Evolutionary conservation across 2,113 vertebrate genomes (phyloP).

Genomic region (Sisor rabdophorus): DNA sequence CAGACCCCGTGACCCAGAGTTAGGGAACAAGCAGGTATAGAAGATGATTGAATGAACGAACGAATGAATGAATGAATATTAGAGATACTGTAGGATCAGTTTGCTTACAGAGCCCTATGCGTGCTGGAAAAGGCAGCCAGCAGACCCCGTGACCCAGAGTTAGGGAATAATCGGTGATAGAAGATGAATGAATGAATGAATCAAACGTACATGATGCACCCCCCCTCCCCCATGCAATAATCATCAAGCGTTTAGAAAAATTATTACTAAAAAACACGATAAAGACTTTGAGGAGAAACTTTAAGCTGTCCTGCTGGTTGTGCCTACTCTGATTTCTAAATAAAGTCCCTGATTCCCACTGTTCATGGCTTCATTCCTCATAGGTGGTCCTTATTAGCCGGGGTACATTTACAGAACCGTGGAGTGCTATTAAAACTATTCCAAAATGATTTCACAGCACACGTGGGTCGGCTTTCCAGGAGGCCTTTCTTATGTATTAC

Average conservation of each 20-base stretch:
- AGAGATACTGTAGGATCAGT: background rate
- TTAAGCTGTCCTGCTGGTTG: background rate
- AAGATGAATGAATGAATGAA: background rate
- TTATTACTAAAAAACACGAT: background rate
- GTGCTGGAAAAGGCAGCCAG: too few relatives aligned
- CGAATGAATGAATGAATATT: too few relatives aligned
- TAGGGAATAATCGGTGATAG: too few relatives aligned
- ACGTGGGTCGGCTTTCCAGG: background rate
- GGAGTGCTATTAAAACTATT: background rate
- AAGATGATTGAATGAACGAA: background rate
- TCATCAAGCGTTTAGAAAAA: background rate
- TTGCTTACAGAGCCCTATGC: too few relatives aligned
- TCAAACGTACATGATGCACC: background rate
- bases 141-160: too few relatives aligned
- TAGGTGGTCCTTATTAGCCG: background rate
- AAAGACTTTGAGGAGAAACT: background rate
- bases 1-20: too few relatives aligned
- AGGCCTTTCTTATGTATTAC: background rate
- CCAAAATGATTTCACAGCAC: background rate
- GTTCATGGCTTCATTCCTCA: background rate
- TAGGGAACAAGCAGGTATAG: too few relatives aligned
- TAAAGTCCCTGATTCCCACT: background rate
- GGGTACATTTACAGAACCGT: background rate
- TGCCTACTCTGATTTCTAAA: conserved; percentile 23
- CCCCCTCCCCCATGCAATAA: background rate